Evolutionary conservation across 92 coral and sea anemone species (phyloP), one percentile per base, ranked within the genome.

Genomic region (Diadumene lineata): DNA sequence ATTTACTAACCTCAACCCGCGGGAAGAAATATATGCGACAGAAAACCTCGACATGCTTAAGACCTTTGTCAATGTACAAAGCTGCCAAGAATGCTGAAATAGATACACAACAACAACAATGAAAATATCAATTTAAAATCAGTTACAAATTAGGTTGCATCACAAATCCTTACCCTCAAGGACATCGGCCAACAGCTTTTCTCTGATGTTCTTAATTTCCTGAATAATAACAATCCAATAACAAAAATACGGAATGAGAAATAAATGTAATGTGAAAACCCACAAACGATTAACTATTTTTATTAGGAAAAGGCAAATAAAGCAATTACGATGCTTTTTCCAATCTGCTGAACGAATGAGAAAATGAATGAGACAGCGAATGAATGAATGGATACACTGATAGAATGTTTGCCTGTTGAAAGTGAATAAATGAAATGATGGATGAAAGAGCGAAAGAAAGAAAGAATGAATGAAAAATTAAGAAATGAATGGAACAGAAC

Each of bases 131-230:
- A 4, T 4, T 6, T 38, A 38, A 38, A 38, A 38, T 38, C 48
- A n/a, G n/a, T n/a, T n/a, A n/a, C n/a, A n/a, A n/a, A n/a, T n/a
- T n/a, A n/a, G n/a, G n/a, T n/a, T n/a, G n/a, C n/a, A n/a, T n/a
- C n/a, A n/a, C n/a, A n/a, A n/a, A n/a, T n/a, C n/a, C 81, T 34
- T 81, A 94, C 98, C 98, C 91, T 94, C 98, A 34, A 94, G 70
- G 30, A 92, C 79, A 70, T 94, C 98, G 29, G 98, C 97, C 56
- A 91, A 83, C 19, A 88, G 88, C 70, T 94, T 94, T 77, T 86
- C 92, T 17, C 97, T 87, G 53, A 84, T 72, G 43, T 80, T 82
- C 76, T 80, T 90, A 43, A 79, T 34, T 66, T 78, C 92, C 98
- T 90, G 28, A 4, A 53, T 21, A 56, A 50, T 21, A 25, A 63